These are phyloP conservation scores for Trichopoda pennipes DNA, from an alignment of 2,888 invertebrate species.

Conservation along the genomic window DNA sequence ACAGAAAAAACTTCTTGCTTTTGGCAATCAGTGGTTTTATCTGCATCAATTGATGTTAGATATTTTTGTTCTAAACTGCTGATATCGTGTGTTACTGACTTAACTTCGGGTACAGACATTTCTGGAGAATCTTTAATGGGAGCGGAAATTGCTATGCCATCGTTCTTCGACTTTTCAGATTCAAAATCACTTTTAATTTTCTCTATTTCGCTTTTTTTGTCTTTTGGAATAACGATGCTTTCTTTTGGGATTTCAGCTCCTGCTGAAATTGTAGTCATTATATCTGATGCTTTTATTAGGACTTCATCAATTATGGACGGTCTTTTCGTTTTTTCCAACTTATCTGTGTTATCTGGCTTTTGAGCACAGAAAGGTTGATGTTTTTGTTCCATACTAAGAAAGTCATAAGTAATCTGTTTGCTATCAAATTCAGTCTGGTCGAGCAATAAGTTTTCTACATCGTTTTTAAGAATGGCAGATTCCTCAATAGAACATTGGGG, in stretches of 20 bases:
- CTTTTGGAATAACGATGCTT: neutral
- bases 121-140: slow-evolving; percentile 71
- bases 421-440: slow-evolving; percentile 64
- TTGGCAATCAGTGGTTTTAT: too few relatives aligned
- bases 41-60: slow-evolving; percentile 1
- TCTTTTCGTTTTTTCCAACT: neutral
- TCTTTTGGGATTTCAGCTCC: slow-evolving; percentile 39
- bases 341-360: neutral
- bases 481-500: slow-evolving; percentile 43
- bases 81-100: slow-evolving; percentile 73
- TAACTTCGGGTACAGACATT: slow-evolving; percentile 56
- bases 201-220: neutral
- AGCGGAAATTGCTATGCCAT: slow-evolving; percentile 76
- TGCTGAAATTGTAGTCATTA: slow-evolving; percentile 64
- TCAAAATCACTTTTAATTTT: neutral
- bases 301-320: slow-evolving; percentile 57
- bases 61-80: slow-evolving; percentile 71
- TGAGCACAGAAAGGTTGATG: slow-evolving; percentile 12
- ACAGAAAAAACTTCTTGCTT: neutral
- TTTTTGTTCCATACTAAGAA: slow-evolving; percentile 48
- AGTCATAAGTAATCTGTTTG: slow-evolving; percentile 59
- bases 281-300: slow-evolving; percentile 49
- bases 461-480: slow-evolving; percentile 24
- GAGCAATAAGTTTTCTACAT: slow-evolving; percentile 32
- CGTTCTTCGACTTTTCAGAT: slow-evolving; percentile 66